These are phyloP conservation scores for Tipula confusa DNA, from an alignment of 2,888 invertebrate species.

Conservation along the genomic window DNA sequence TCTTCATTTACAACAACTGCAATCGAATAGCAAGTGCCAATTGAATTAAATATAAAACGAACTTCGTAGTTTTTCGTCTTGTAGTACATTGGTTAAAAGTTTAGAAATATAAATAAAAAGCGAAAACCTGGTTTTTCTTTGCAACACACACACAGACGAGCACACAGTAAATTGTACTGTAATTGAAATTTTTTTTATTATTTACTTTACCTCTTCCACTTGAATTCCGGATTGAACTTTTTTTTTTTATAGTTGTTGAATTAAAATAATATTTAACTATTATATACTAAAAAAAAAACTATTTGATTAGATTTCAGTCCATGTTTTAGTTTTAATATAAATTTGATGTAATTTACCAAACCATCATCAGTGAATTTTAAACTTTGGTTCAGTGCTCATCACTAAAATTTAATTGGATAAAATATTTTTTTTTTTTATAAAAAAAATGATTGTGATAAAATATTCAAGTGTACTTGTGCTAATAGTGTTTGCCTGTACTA, in stretches of 20 bases:
- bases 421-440: not conserved
- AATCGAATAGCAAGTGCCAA: not conserved
- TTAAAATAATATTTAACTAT: not conserved
- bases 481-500: conserved; percentile 38
- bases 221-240: conserved; percentile 7
- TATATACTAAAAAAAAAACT: not conserved
- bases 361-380: conserved; percentile 55
- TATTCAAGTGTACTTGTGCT: conserved; percentile 44
- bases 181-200: conserved; percentile 32
- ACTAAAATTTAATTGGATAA: conserved; percentile 31
- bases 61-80: not conserved
- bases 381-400: conserved; percentile 47
- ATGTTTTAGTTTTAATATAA: conserved; percentile 44
- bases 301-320: not conserved
- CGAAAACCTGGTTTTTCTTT: conserved; percentile 29
- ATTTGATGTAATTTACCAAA: conserved; percentile 45
- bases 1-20: too few relatives aligned
- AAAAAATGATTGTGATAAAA: conserved; percentile 36
- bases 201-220: conserved; percentile 35
- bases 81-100: conserved; percentile 27
- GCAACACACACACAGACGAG: too few relatives aligned
- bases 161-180: conserved; percentile 25
- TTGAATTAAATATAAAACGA: not conserved
- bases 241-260: conserved; percentile 4
- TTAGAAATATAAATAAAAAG: conserved; percentile 10